These are phyloP conservation scores for Acleris laterana DNA, from an alignment of 2,888 invertebrate genomes.

Conservation along the genomic window DNA sequence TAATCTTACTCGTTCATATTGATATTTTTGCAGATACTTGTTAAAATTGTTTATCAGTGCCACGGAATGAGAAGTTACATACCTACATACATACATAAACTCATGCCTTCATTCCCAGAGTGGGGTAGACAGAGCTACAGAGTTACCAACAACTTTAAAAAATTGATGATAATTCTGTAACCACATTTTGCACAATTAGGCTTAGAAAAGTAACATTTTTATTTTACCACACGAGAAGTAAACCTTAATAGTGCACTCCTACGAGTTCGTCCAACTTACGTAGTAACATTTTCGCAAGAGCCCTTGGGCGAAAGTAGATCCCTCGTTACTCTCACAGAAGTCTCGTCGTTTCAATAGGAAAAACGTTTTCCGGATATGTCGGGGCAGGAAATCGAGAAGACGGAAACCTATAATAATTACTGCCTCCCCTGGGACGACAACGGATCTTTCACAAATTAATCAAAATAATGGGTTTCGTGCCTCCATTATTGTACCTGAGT, in stretches of 20 bases:
- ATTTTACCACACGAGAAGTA: not conserved
- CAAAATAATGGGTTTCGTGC: slow-evolving; percentile 5
- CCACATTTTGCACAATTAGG: too few relatives aligned
- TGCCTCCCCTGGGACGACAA: slow-evolving; percentile 3
- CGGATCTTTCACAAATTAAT: slow-evolving; percentile 22
- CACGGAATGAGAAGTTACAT: too few relatives aligned
- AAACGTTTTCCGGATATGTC: slow-evolving; percentile 24
- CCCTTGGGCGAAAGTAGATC: not conserved
- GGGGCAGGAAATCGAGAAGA: slow-evolving; percentile 25
- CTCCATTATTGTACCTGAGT: not conserved
- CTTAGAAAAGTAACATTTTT: too few relatives aligned
- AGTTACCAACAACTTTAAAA: too few relatives aligned
- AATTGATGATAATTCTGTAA: too few relatives aligned
- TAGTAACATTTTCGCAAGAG: not conserved
- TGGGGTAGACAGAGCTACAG: too few relatives aligned
- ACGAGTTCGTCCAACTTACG: not conserved
- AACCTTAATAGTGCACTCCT: not conserved
- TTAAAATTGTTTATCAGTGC: too few relatives aligned
- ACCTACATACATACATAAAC: too few relatives aligned
- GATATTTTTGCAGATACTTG: too few relatives aligned
- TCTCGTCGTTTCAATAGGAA: slow-evolving; percentile 12
- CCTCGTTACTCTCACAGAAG: slow-evolving; percentile 7
- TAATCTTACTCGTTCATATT: too few relatives aligned
- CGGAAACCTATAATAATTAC: slow-evolving; percentile 31
- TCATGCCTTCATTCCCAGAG: too few relatives aligned